phyloP scores from a whole-genome alignment of 1,140 invertebrate genomes.

The Neelides sp. region DNA sequence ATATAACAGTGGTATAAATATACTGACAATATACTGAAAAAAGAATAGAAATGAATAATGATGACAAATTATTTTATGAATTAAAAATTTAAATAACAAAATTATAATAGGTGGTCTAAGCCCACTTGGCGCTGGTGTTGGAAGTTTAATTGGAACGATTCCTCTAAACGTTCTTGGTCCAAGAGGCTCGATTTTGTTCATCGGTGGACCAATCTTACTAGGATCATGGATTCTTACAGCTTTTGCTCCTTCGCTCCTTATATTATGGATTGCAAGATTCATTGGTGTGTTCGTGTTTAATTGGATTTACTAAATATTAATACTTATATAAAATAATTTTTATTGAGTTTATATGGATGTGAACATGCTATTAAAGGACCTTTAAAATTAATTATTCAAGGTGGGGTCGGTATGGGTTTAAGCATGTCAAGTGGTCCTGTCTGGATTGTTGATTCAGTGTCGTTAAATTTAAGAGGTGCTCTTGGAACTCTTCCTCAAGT shows the following conservation, averaged over 20 bases:
- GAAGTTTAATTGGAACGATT: conserved; percentile 16
- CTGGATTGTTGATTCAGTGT: conserved; percentile 17
- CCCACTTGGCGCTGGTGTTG: conserved; percentile 23
- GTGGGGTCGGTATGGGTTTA: conserved; percentile 20
- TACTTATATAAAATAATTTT: neutral
- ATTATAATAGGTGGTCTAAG: conserved; percentile 16
- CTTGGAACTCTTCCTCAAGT: conserved; percentile 25
- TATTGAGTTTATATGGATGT: too few species aligned
- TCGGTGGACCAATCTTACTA: conserved; percentile 11
- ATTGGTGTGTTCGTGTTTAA: conserved; percentile 14
- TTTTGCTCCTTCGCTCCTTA: conserved; percentile 9
- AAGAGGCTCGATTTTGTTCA: conserved; percentile 12
- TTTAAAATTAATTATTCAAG: conserved; percentile 4
- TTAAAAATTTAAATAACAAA: neutral
- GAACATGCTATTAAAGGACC: neutral
- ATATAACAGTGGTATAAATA: too few species aligned
- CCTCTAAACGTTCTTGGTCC: conserved; percentile 15
- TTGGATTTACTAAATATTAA: neutral
- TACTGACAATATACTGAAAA: too few species aligned
- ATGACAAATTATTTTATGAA: too few species aligned
- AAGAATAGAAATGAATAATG: neutral
- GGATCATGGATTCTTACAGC: conserved; percentile 17
- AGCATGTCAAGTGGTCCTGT: conserved; percentile 11
- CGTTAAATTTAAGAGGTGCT: conserved; percentile 12
- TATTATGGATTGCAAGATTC: conserved; percentile 17